Percentiles rank a stretch among this genome's conserved stretches.
phyloP scores from a whole-genome alignment of 1,140 invertebrate species.

The Cotesia chilonis region DNA sequence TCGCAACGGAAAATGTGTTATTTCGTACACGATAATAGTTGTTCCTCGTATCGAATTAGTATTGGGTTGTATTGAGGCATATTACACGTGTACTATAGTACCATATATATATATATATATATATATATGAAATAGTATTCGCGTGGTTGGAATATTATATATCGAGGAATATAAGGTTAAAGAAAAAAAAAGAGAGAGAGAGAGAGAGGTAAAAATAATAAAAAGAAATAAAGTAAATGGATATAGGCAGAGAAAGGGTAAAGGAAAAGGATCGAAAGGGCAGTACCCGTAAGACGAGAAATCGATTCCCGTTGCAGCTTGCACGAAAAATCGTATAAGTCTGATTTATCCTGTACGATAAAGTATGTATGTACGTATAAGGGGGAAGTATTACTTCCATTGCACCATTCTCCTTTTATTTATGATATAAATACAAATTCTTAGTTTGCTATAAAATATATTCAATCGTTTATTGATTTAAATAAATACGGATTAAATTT shows the following conservation, averaged over 20 bases:
- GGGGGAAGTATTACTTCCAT: too few relatives aligned
- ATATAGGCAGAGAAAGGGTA: conserved; percentile 14
- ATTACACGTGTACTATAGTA: too few relatives aligned
- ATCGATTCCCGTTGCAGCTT: conserved; percentile 30
- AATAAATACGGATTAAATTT: too few relatives aligned
- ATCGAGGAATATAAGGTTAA: conserved; percentile 7
- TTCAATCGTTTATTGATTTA: too few relatives aligned
- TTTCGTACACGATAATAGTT: too few relatives aligned
- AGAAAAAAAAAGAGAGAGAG: conserved; percentile 23
- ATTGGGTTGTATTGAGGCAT: too few relatives aligned
- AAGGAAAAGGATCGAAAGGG: conserved; percentile 28
- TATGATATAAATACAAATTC: too few relatives aligned
- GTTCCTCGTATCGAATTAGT: too few relatives aligned
- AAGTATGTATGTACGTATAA: not conserved
- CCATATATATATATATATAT: too few relatives aligned
- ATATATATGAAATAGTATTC: not conserved
- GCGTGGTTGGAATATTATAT: conserved; percentile 14
- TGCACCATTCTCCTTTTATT: too few relatives aligned
- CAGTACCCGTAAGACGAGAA: conserved; percentile 30
- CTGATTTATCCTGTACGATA: conserved; percentile 22
- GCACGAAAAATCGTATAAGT: conserved; percentile 25
- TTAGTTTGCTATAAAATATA: too few relatives aligned
- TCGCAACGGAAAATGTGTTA: too few relatives aligned
- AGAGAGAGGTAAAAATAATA: conserved; percentile 15
- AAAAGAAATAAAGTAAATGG: conserved; percentile 32